Percentiles rank a stretch among this genome's conserved stretches.
Evolutionary conservation across 2,888 invertebrate genomes (phyloP).

Genomic region (Exephanes ischioxanthus): DNA sequence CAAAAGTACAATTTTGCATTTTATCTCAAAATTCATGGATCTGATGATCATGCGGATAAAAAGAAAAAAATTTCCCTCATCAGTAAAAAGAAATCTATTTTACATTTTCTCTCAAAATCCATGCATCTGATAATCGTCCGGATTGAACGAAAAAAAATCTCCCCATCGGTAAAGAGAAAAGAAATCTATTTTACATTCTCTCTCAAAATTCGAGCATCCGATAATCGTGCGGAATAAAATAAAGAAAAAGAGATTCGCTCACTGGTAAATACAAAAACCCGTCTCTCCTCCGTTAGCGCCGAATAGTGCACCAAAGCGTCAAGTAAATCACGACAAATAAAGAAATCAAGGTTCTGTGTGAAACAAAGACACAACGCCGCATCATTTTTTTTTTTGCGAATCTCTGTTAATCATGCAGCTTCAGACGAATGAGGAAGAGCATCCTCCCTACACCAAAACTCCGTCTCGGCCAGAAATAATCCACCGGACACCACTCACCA

Average conservation of each 20-base stretch:
- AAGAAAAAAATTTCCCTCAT: background rate
- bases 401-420: background rate
- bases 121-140: background rate
- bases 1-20: background rate
- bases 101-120: background rate
- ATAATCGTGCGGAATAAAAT: background rate
- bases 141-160: no score
- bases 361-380: conserved; percentile 52
- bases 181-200: background rate
- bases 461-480: background rate
- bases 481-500: background rate
- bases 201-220: background rate
- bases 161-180: background rate
- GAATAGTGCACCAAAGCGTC: background rate
- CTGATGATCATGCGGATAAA: background rate
- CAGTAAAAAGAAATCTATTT: background rate
- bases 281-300: background rate
- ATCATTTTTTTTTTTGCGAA: background rate
- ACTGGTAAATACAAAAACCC: background rate
- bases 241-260: no score
- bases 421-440: background rate
- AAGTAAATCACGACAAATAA: background rate
- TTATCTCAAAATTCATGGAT: background rate
- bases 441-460: background rate
- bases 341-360: conserved; percentile 43